phyloP scores from a whole-genome alignment of 2,888 invertebrate genomes.

The Ischnus inquisitorius region DNA sequence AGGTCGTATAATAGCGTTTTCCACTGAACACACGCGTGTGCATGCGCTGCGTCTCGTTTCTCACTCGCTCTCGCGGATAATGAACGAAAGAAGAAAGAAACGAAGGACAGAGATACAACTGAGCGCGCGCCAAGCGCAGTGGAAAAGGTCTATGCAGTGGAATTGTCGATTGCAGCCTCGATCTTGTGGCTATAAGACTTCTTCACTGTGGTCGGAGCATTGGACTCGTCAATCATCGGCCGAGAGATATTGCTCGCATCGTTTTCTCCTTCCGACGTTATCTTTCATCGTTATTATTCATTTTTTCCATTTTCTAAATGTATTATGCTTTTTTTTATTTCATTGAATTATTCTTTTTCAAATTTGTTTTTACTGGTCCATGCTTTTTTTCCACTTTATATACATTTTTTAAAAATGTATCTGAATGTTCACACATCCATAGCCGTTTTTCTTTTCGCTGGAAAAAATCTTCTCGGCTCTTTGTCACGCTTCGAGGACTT shows the following conservation, averaged over 20 bases:
- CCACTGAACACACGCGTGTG: too few relatives aligned
- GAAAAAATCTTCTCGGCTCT: not conserved
- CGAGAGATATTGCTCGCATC: not conserved
- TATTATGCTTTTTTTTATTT: too few relatives aligned
- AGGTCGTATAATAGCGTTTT: constrained; percentile 13
- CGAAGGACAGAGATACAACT: not conserved
- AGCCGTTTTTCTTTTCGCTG: too few relatives aligned
- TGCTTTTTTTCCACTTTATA: too few relatives aligned
- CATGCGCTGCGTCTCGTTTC: not conserved
- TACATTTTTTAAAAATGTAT: too few relatives aligned
- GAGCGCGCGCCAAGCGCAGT: too few relatives aligned
- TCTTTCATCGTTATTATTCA: not conserved
- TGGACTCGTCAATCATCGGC: not conserved
- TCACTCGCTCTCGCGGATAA: not conserved
- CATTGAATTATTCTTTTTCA: too few relatives aligned
- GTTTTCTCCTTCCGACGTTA: not conserved
- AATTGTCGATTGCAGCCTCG: constrained; percentile 71
- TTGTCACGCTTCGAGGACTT: not conserved
- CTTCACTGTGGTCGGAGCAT: not conserved
- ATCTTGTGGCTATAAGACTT: constrained; percentile 62
- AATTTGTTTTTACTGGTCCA: too few relatives aligned
- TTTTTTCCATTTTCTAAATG: not conserved
- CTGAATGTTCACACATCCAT: too few relatives aligned
- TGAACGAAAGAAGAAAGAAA: not conserved
- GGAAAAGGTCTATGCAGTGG: not conserved